A percentile compares a stretch with the other conserved stretches of the same genome.
Evolutionary conservation across 2,797 vertebrate genomes (phyloP).

Genomic region (Spinus pinus): DNA sequence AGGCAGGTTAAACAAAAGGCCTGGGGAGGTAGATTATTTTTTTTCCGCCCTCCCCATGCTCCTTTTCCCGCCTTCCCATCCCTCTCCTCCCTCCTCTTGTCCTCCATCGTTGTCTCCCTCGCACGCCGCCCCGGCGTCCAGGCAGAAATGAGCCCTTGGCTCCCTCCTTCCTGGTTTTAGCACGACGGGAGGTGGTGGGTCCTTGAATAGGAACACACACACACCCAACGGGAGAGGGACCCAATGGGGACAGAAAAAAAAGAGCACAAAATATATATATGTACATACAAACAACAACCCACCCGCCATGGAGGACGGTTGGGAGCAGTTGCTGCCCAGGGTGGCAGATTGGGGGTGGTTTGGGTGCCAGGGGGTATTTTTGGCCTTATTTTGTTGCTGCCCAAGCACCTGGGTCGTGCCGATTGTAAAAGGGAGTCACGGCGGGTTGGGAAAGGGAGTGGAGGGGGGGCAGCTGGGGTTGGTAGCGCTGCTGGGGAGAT

Average conservation of each 20-base stretch:
- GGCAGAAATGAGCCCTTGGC: conserved; percentile 17
- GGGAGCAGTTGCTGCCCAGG: neutral
- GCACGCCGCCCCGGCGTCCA: neutral
- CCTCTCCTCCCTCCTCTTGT: neutral
- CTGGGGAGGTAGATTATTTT: neutral
- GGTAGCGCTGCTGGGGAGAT: conserved; percentile 52
- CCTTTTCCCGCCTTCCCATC: neutral
- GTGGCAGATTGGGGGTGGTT: neutral
- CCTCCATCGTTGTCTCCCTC: neutral
- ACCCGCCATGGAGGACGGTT: neutral
- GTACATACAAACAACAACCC: neutral
- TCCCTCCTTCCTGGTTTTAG: conserved; percentile 43
- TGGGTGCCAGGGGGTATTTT: conserved; percentile 9
- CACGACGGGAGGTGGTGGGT: conserved; percentile 19
- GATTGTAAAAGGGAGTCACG: neutral
- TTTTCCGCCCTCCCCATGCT: neutral
- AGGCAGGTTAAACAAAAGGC: conserved; percentile 47
- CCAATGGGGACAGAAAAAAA: neutral
- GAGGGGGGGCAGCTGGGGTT: neutral
- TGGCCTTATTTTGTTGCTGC: neutral
- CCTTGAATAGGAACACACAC: conserved; percentile 20
- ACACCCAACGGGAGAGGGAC: neutral
- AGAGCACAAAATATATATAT: neutral
- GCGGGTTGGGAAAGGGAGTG: neutral
- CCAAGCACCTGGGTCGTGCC: conserved; percentile 14